phyloP scores from a whole-genome alignment of 2,888 invertebrate genomes.

The Polyommatus iphigenia region DNA sequence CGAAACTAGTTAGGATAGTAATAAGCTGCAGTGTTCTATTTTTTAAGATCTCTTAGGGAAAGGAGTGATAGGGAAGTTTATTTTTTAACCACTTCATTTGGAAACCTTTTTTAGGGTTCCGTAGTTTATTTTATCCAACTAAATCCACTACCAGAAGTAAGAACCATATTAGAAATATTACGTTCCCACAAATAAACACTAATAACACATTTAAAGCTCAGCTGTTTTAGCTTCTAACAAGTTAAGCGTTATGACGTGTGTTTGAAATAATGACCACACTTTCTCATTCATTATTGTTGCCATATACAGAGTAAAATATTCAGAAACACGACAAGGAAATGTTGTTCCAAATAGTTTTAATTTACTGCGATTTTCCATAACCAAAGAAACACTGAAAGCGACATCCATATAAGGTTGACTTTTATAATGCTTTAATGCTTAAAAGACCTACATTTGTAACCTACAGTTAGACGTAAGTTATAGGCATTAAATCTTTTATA shows the following conservation, averaged over 20 bases:
- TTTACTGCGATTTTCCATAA: constrained; percentile 27
- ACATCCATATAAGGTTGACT: background rate
- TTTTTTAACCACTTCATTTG: no score
- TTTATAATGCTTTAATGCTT: constrained; percentile 20
- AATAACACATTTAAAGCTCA: background rate
- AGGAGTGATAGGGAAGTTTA: no score
- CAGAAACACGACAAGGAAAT: constrained; percentile 25
- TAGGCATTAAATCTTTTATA: background rate
- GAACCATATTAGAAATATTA: background rate
- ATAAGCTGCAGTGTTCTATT: no score
- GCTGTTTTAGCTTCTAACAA: constrained; percentile 6
- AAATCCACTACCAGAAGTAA: background rate
- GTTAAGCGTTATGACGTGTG: constrained; percentile 14
- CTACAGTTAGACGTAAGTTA: background rate
- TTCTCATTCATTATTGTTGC: constrained; percentile 27
- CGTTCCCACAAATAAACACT: background rate
- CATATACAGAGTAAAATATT: constrained; percentile 28
- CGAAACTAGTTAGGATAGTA: no score
- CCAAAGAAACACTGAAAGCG: constrained; percentile 14
- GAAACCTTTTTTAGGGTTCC: no score
- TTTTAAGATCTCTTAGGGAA: no score
- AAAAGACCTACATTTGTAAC: constrained; percentile 23
- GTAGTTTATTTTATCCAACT: no score
- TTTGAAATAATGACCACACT: constrained; percentile 10
- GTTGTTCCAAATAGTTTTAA: constrained; percentile 27